A percentile compares a stretch with the other conserved stretches of the same genome.
Evolutionary conservation across 1,140 invertebrate genomes (phyloP).

Genomic region (Sycophila sp.): DNA sequence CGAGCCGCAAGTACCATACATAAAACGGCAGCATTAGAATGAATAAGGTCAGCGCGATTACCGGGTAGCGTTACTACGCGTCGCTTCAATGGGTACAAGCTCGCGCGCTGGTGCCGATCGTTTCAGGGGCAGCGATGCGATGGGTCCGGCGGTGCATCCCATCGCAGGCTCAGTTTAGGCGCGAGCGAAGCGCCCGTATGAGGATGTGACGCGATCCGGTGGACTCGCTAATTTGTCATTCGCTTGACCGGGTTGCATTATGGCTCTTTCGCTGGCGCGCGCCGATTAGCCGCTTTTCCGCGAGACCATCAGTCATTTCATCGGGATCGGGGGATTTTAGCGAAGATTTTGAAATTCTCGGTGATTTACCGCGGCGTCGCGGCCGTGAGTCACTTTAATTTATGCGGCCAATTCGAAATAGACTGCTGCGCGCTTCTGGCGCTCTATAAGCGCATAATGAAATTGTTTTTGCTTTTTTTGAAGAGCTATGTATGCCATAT

Average conservation of each 20-base stretch:
- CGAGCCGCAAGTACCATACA: too few species aligned
- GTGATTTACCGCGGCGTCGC: not conserved
- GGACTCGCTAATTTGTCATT: constrained; percentile 54
- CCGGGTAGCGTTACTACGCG: constrained; percentile 38
- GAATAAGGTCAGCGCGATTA: constrained; percentile 52
- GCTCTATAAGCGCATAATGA: too few species aligned
- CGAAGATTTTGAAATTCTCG: too few species aligned
- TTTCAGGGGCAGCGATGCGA: not conserved
- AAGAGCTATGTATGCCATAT: too few species aligned
- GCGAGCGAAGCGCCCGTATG: not conserved
- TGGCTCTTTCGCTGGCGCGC: constrained; percentile 24
- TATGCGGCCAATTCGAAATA: too few species aligned
- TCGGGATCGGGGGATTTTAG: too few species aligned
- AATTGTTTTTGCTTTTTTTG: too few species aligned
- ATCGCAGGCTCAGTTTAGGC: too few species aligned
- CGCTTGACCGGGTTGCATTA: constrained; percentile 38
- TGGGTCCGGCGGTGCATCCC: not conserved
- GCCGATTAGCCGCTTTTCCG: not conserved
- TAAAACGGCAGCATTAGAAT: constrained; percentile 47
- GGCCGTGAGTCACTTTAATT: not conserved
- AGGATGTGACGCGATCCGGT: not conserved
- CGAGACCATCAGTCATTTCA: too few species aligned
- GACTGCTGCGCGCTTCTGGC: too few species aligned
- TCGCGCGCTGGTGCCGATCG: constrained; percentile 19
- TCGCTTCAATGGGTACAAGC: constrained; percentile 29